phyloP scores from a whole-genome alignment of 1,140 invertebrate species.

The Hermetia illucens region DNA sequence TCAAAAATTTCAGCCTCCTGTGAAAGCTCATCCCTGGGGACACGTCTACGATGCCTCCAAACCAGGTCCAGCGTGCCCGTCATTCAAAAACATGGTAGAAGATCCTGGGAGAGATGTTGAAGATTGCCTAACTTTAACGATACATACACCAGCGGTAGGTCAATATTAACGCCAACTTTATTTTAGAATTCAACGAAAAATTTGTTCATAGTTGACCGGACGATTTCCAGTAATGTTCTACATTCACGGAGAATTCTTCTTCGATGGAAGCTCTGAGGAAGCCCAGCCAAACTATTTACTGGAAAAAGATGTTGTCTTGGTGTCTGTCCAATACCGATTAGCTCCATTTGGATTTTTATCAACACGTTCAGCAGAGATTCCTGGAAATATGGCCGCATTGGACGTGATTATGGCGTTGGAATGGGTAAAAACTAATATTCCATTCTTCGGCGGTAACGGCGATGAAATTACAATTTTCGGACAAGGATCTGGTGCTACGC shows the following conservation, averaged over 20 bases:
- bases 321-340: slow-evolving; percentile 56
- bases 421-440: slow-evolving; percentile 45
- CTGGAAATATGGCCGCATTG: slow-evolving; percentile 46
- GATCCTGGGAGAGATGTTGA: background rate
- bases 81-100: background rate
- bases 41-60: background rate
- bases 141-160: background rate
- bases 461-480: slow-evolving; percentile 37
- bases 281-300: slow-evolving; percentile 33
- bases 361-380: slow-evolving; percentile 16
- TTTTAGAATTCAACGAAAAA: too few relatives aligned
- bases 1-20: background rate
- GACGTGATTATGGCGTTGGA: slow-evolving; percentile 40
- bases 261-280: background rate
- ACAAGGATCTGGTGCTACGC: slow-evolving; percentile 34
- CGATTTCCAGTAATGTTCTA: background rate
- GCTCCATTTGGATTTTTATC: slow-evolving; percentile 40
- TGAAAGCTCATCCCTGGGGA: background rate
- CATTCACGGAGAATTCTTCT: slow-evolving; percentile 1
- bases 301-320: slow-evolving; percentile 43
- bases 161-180: too few relatives aligned
- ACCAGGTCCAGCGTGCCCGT: background rate
- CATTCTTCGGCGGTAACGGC: slow-evolving; percentile 43
- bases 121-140: background rate
- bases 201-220: too few relatives aligned